Evolutionary conservation across 2,113 vertebrate genomes (phyloP), one percentile per base, ranked within the genome.

Genomic region (Phalacrocorax brasilianus): DNA sequence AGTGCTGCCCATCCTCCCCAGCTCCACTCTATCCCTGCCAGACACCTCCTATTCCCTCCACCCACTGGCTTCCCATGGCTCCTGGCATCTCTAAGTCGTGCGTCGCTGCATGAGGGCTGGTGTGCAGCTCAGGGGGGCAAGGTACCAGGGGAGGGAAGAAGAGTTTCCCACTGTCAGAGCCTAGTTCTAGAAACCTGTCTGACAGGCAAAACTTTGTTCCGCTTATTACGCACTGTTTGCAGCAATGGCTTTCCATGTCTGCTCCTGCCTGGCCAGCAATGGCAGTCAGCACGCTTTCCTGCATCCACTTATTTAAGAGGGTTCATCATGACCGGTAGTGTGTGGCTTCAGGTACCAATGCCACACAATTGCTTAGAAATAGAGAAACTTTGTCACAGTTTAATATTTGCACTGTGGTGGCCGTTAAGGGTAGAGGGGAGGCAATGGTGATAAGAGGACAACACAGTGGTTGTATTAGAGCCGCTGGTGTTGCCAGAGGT

Each of bases 311-410:
- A 9, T 30, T 73, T n/a, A 38, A 55, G 50, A 52, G 12, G 7
- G 7, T 55, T 87, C 26, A 4, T 38, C 15, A 1, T 28, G 26
- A 27, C 32, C 4, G 8, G 8, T 2, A 14, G 10, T 3, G 6
- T 26, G 20, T 26, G 26, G 20, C n/a, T 94, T 52, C 7, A 4
- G 62, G 28, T 73, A 65, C 40, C 12, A 6, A 9, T 66, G 67
- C 33, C n/a, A 19, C 3, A 8, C 15, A 7, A 21, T 58, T 0
- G 0, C 47, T 76, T 45, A 38, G 33, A 76, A 81, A 35, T 0
- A 66, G 62, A 32, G 42, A 80, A 88, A 49, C 14, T 17, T 44
- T 45, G 26, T 79, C 33, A 79, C 49, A 32, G 33, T 33, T 42
- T 28, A 38, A 11, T 58, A 5, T 71, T 88, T 77, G 12, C 40